Base-by-base conservation (phyloP, 2,113 vertebrate genomes). In the Podilymbus podiceps region DNA sequence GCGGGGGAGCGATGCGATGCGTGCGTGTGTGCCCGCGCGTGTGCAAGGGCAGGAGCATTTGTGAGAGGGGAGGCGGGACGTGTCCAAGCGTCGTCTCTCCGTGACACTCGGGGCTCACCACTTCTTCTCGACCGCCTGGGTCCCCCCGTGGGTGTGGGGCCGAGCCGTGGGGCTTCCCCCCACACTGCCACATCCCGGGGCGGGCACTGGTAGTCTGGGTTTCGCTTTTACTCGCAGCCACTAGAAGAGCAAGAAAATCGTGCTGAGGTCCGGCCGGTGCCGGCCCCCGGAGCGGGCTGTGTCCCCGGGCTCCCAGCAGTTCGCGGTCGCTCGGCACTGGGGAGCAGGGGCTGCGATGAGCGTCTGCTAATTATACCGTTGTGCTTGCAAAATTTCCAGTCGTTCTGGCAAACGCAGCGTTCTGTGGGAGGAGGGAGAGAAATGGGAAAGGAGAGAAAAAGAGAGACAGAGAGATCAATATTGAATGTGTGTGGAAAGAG, bases 1-100 rank as follows among this genome's bases (percentile, higher is more conserved):
- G 50, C 6, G 3, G 23, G 9, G 8, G 3, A 10, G 8, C 6
- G 19, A 11, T 6, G 40, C 4, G 0, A 2, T 31, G 28, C 1
- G 19, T 3, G 63, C 5, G 20, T 2, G 9, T 27, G 47, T 16
- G 47, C 38, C 24, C 1, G 16, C 3, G 63, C 5, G 20, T 2
- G 9, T 27, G 47, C 18, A 49, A 60, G 46, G 49, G 15, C 44
- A 23, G 73, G 4, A 88, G 35, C 10, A 0, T 24, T 31, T 2
- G 23, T 69, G 49, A 35, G 28, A 85, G 31, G 38, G 55, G 42
- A 33, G 15, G 17, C 31, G 30, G 33, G 44, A 63, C 8, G 1
- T 3, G 52, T 24, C 91, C 9, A 0, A 72, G 46, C 2, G 1
- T 24, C 30, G 1, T 88, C 56, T 78, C 73, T 28, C 56, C 4